A percentile compares a stretch with the other conserved stretches of the same genome.
These are phyloP conservation scores for Caenorhabditis remanei DNA, from an alignment of 1,140 invertebrate species.

Conservation along the genomic window DNA sequence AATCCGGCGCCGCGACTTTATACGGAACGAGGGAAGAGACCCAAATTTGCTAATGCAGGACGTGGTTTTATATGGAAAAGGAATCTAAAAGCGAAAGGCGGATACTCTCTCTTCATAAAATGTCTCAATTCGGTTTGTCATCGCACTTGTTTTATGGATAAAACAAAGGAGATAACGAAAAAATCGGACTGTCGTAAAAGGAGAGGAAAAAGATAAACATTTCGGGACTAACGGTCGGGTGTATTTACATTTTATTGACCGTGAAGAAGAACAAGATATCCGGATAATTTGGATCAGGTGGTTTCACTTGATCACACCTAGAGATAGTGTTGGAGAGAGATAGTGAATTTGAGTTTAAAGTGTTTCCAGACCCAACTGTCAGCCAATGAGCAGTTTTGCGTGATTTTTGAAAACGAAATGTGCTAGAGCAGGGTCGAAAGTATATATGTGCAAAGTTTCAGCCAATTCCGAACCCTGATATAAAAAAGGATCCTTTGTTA, in stretches of 20 bases:
- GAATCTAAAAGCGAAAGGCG: constrained; percentile 41
- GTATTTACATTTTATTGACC: constrained; percentile 30
- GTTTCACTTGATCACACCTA: neutral
- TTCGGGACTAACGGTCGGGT: neutral
- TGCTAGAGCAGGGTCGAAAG: no score
- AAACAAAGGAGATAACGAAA: constrained; percentile 24
- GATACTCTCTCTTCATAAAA: constrained; percentile 4
- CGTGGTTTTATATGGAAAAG: constrained; percentile 46
- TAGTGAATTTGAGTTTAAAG: no score
- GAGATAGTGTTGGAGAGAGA: no score
- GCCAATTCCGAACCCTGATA: no score
- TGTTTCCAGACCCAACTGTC: no score
- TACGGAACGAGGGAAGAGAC: constrained; percentile 11
- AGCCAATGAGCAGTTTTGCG: no score
- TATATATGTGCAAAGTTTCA: no score
- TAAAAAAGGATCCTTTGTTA: no score
- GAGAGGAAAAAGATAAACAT: constrained; percentile 36
- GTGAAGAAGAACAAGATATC: neutral
- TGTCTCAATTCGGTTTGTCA: constrained; percentile 52
- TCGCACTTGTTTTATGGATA: constrained; percentile 52
- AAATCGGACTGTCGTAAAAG: constrained; percentile 33
- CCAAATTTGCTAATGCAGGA: constrained; percentile 49
- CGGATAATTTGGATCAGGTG: neutral
- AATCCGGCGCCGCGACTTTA: constrained; percentile 14
- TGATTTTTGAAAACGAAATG: no score